Base-by-base conservation (phyloP, 2,797 vertebrate genomes). In the Microctenopoma stevenorrisi region DNA sequence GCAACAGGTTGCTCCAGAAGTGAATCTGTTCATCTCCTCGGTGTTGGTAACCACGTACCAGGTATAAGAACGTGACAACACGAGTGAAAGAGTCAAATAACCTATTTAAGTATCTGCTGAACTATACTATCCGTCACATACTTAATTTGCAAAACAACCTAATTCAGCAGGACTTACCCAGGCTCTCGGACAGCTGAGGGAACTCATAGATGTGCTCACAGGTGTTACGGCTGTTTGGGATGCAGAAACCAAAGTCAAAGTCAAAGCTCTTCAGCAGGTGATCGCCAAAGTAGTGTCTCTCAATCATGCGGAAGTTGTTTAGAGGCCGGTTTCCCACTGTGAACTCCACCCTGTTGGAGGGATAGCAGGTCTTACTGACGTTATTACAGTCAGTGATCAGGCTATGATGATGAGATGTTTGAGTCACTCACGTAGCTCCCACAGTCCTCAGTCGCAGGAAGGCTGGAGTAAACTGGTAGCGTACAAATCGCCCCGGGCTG, bases 181-280 rank as follows among this genome's bases (percentile, higher is more conserved):
- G 92, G 68, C 95, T 94, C 85, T 98, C 96, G 5, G 96, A 95
- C 67, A 98, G 93, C 87, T 96, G 96, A 43, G 97, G 97, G 81
- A 98, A 97, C 86, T 98, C 96, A 5, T 98, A 98, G 85, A 98
- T 97, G 76, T 98, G 97, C 82, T 98, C 97, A 68, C 96, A 98
- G 0, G 96, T 97, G 86, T 98, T 98, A 52, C 95, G 93, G 86
- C 96, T 98, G 88, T 95, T 97, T 53, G 97, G 96, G 72, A 98
- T 98, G 84, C 97, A 98, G 93, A 98, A 98, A 64, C 96, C 96
- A 64, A 98, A 98, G 88, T 97, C 96, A 72, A 98, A 98, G 89
- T 98, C 96, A 43, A 98, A 98, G 88, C 95, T 98, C 90, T 98
- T 98, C 84, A 98, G 94, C 59, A 98, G 91, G 66, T 93, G 94